Base-by-base conservation (phyloP, 1,140 invertebrate species). In the Chymomyza costata region DNA sequence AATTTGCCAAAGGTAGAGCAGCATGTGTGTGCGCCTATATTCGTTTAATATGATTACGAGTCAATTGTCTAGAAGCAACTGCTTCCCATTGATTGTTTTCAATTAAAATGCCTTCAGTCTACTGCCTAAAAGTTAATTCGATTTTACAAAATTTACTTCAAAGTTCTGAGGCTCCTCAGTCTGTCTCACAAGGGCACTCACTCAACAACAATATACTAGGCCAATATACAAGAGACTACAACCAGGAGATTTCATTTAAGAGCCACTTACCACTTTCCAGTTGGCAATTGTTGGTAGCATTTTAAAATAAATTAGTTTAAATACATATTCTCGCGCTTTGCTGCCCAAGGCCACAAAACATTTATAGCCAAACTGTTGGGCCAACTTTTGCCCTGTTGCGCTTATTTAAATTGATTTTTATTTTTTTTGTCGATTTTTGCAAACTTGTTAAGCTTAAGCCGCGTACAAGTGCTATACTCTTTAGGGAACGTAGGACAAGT, bases 91-190 rank as follows among this genome's bases (percentile, higher is more conserved):
- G 71, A 78, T 78, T 78, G 67, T 66, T 59, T 78, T 78, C 73
- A 78, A 78, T 78, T 78, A 78, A 78, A 78, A 80, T 71, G 56
- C 71, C 63, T 34, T 58, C 73, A 64, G 48, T 51, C 71, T 53
- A 47, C 61, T 70, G 49, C 39, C 41, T 37, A 54, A 65, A 64
- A 76, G 65, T 80, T 76, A 76, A 76, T 76, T 76, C 66, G 78
- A 76, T 78, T 76, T 80, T 31, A 34, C 16, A 35, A 64, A 35
- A 51, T n/a, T 73, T 60, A 60, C 73, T 71, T 78, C 71, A 80
- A 80, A 78, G 71, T 71, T 80, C 57, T 39, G 50, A 34, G 50
- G 41, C 40, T 46, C 41, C 57, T 63, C 59, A 45, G 53, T n/a
- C 35, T 61, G 69, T 25, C 21, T n/a, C n/a, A n/a, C 64, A 46